Percentiles rank a stretch among this genome's conserved stretches.
Conservation (phyloP, 92 coral and sea anemone species). For the Zoanthus solanderi region DNA sequence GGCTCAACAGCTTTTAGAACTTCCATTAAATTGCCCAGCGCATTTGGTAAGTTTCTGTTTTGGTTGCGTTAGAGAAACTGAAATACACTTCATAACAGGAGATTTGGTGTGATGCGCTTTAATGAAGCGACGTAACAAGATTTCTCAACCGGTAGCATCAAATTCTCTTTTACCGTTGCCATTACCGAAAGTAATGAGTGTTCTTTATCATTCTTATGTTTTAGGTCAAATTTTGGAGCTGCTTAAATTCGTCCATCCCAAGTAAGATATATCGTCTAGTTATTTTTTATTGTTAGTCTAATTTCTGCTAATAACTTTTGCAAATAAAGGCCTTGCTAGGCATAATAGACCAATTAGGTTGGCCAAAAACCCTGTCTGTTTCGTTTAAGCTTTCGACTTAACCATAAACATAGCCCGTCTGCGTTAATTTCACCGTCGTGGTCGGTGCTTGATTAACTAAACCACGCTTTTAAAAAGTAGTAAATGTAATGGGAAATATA, state of each 20-base stretch:
- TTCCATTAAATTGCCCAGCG: conserved; percentile 94
- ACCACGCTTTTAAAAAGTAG: not conserved
- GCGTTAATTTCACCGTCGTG: conserved; percentile 20
- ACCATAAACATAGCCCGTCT: conserved; percentile 29
- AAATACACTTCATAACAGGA: conserved; percentile 43
- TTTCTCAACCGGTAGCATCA: conserved; percentile 17
- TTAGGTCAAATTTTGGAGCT: conserved; percentile 87
- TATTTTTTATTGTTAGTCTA: conserved; percentile 85
- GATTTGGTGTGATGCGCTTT: conserved; percentile 20
- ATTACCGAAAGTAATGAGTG: conserved; percentile 31
- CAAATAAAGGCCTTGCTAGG: conserved; percentile 99
- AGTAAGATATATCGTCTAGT: conserved; percentile 67
- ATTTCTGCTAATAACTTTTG: conserved; percentile 99
- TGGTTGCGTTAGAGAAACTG: conserved; percentile 34
- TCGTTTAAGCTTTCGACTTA: conserved; percentile 55
- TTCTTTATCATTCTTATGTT: conserved; percentile 58
- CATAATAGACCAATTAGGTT: conserved; percentile 99
- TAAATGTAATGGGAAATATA: not conserved
- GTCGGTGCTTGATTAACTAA: conserved; percentile 23
- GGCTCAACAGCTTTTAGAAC: conserved; percentile 78
- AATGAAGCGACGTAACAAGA: conserved; percentile 11
- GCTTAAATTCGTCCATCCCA: conserved; percentile 84
- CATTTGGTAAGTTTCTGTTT: conserved; percentile 87
- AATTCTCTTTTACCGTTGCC: conserved; percentile 7
- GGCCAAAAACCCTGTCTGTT: conserved; percentile 68